phyloP scores from a whole-genome alignment of 2,888 invertebrate genomes.

The Iselma pallidipennis region DNA sequence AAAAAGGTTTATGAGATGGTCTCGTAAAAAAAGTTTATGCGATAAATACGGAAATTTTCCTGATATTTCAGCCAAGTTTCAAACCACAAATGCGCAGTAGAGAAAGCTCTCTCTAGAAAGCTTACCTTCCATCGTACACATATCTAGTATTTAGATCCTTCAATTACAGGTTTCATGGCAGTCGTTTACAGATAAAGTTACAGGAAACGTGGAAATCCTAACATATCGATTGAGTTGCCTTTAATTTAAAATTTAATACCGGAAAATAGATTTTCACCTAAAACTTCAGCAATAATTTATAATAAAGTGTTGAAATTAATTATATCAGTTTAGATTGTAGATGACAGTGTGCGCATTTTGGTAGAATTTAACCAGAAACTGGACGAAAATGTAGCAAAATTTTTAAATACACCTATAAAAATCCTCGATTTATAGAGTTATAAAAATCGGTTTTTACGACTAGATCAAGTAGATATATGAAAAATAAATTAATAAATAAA shows the following conservation, averaged over 20 bases:
- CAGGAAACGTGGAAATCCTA: constrained; percentile 11
- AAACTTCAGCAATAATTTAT: too few species aligned
- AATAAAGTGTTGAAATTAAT: too few species aligned
- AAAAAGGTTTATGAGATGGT: too few species aligned
- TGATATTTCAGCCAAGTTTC: constrained; percentile 6
- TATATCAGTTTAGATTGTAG: too few species aligned
- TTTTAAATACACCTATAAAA: neutral
- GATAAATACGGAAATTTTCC: neutral
- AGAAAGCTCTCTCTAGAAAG: constrained; percentile 15
- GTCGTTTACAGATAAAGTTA: constrained; percentile 10
- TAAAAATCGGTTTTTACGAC: neutral
- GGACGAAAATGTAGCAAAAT: neutral
- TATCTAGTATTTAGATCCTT: constrained; percentile 2
- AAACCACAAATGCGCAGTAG: constrained; percentile 22
- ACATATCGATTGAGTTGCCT: neutral
- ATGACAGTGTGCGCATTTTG: too few species aligned
- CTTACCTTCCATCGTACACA: neutral
- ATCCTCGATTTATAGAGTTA: neutral
- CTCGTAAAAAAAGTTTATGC: too few species aligned
- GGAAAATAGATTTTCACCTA: too few species aligned
- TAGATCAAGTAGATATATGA: neutral
- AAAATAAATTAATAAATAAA: constrained; percentile 4
- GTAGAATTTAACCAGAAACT: too few species aligned
- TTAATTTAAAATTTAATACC: neutral
- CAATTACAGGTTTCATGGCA: constrained; percentile 16